Base-by-base conservation (phyloP, 2,113 vertebrate genomes). In the Podarcis raffonei region DNA sequence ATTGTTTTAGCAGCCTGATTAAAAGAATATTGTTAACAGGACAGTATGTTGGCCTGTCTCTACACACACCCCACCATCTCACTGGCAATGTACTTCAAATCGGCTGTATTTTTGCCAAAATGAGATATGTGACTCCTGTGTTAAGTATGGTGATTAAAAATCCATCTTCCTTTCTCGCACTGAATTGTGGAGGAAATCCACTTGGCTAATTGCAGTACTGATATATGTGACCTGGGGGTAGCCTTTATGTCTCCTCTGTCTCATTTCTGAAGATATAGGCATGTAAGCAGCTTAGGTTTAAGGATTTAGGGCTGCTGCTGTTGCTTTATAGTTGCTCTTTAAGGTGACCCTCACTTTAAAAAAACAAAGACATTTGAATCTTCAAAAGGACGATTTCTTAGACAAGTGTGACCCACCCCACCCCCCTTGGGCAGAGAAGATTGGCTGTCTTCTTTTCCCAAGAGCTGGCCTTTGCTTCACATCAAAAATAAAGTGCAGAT, bases 241-340 rank as follows among this genome's bases (percentile, higher is more conserved):
- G 35, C 53, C 79, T 82, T 88, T 65, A 39, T 87, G 18, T 8
- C 53, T 62, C 39, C n/a, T 72, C 53, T 88, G 37, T 65, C 57
- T 32, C 79, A 35, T 8, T 82, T 82, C 79, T 65, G 69, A 82
- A 75, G 71, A 87, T 62, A 39, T n/a, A 68, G 80, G 9, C 32
- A 81, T 72, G 68, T 39, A 76, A 35, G 48, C 72, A 66, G 48
- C 20, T 59, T 85, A 35, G 18, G 32, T n/a, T 48, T 39, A 39
- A 82, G 71, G 72, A 48, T 65, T 75, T 65, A 65, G 86, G 48
- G 86, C 48, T 37, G 23, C 48, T 39, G 69, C 81, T 42, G 22
- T 42, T 75, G 35, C 79, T 82, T 74, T 82, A n/a, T 59, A 75
- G 32, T 62, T 81, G 79, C 69, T 87, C 68, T 81, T 87, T 62